Evolutionary conservation across 2,113 vertebrate genomes (phyloP).

Genomic region (Lepisosteus oculatus): DNA sequence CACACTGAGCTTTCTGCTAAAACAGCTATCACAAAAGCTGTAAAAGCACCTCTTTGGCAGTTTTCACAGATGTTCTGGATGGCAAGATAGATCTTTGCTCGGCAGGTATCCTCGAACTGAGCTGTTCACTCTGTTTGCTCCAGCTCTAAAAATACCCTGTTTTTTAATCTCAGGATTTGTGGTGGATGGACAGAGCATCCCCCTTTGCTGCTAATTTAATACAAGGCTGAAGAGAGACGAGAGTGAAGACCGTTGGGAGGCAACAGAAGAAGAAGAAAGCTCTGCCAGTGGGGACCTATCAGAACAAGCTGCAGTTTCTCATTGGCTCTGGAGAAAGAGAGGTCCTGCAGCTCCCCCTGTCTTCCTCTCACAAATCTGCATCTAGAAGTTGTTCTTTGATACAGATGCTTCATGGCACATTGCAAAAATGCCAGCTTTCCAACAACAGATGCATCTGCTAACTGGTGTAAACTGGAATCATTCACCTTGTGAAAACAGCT

Average conservation of each 20-base stretch:
- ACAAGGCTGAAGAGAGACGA: not conserved
- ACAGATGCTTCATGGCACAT: slow-evolving; percentile 51
- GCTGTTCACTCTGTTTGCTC: not conserved
- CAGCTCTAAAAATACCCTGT: slow-evolving; percentile 18
- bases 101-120: slow-evolving; percentile 22
- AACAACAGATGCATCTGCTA: slow-evolving; percentile 51
- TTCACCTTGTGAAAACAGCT: slow-evolving; percentile 31
- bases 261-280: slow-evolving; percentile 34
- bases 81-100: slow-evolving; percentile 24
- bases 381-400: slow-evolving; percentile 45
- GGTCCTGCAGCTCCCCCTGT: slow-evolving; percentile 57
- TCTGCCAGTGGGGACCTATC: slow-evolving; percentile 42
- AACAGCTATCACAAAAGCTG: slow-evolving; percentile 20
- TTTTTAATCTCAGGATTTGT: slow-evolving; percentile 14
- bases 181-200: not conserved
- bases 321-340: slow-evolving; percentile 41
- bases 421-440: slow-evolving; percentile 47
- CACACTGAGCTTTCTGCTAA: slow-evolving; percentile 15
- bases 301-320: slow-evolving; percentile 44
- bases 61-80: slow-evolving; percentile 24
- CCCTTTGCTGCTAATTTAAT: slow-evolving; percentile 18
- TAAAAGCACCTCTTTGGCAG: slow-evolving; percentile 48
- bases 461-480: slow-evolving; percentile 50
- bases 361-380: slow-evolving; percentile 35
- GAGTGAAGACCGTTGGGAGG: slow-evolving; percentile 37